phyloP scores from a whole-genome alignment of 2,888 invertebrate species.

The Drosophila neotestacea region DNA sequence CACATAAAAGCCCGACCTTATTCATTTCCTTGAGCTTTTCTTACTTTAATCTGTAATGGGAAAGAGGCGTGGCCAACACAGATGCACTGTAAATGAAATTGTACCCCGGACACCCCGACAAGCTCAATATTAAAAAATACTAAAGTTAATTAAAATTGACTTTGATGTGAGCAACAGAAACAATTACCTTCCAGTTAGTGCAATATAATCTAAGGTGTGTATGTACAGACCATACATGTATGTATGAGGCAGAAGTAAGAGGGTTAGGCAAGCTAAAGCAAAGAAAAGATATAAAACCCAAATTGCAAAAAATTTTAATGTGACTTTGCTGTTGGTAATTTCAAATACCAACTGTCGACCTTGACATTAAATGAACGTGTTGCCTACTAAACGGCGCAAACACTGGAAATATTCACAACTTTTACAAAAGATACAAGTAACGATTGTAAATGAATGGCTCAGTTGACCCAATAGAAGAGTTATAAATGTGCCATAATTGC shows the following conservation, averaged over 20 bases:
- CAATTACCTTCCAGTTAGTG: constrained; percentile 20
- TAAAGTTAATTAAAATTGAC: constrained; percentile 48
- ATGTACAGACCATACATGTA: background rate
- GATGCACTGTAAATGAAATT: constrained; percentile 36
- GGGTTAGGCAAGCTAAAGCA: no score
- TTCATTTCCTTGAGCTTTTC: background rate
- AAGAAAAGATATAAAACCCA: constrained; percentile 12
- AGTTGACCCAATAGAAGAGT: background rate
- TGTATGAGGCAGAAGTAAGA: no score
- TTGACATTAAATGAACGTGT: constrained; percentile 46
- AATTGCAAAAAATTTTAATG: constrained; percentile 27
- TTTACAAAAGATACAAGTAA: background rate
- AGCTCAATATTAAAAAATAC: constrained; percentile 59
- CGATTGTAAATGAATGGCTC: constrained; percentile 12
- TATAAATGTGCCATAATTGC: constrained; percentile 9
- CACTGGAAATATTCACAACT: constrained; percentile 6
- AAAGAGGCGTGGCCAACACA: constrained; percentile 7
- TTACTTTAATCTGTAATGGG: constrained; percentile 10
- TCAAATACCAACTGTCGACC: constrained; percentile 42
- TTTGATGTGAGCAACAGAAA: constrained; percentile 35
- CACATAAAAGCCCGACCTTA: constrained; percentile 15
- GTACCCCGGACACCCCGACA: constrained; percentile 22
- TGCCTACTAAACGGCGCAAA: constrained; percentile 1
- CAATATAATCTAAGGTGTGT: constrained; percentile 22
- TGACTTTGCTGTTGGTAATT: constrained; percentile 10